phyloP scores from a whole-genome alignment of 2,113 vertebrate genomes.

The Saguinus midas region DNA sequence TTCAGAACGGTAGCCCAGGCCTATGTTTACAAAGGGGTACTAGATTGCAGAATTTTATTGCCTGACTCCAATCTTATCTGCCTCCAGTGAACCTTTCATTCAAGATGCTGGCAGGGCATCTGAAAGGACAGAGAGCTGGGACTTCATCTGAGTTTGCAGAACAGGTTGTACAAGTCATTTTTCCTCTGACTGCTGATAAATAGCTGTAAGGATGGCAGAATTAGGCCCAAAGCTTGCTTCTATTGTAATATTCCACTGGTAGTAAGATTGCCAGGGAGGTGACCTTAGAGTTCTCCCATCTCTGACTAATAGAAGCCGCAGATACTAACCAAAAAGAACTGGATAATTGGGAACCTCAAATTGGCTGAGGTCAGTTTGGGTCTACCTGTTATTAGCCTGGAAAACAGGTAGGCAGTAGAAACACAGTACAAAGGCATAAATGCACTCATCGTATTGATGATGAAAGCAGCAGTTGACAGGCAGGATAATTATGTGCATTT shows the following conservation, averaged over 20 bases:
- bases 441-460: neutral
- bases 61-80: neutral
- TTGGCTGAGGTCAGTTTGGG: neutral
- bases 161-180: neutral
- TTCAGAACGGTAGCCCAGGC: neutral
- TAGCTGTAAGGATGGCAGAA: neutral
- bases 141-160: conserved; percentile 19
- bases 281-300: neutral
- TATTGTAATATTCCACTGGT: neutral
- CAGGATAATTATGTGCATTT: neutral
- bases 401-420: neutral
- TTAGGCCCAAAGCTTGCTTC: neutral
- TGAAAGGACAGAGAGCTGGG: conserved; percentile 28
- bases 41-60: neutral
- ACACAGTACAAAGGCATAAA: neutral
- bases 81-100: neutral
- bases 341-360: neutral
- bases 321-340: neutral
- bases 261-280: neutral
- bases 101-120: neutral
- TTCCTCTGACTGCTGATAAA: conserved; percentile 17
- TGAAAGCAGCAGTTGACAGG: neutral
- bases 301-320: neutral
- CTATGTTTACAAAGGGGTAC: neutral
- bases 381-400: neutral